phyloP scores from a whole-genome alignment of 2,797 vertebrate species.

The Mormyrus hasselquistii region DNA sequence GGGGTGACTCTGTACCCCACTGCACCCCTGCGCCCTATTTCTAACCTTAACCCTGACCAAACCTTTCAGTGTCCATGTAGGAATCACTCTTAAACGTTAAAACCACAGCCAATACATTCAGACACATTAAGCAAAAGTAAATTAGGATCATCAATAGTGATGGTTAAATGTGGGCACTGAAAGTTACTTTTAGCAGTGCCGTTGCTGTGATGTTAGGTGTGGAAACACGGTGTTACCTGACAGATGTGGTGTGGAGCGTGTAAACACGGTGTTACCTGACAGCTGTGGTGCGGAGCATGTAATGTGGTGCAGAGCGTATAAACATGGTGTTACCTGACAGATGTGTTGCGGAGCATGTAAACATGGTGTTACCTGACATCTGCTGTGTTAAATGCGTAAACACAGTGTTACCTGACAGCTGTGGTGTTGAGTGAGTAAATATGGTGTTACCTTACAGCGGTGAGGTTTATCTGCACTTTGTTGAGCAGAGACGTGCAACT shows the following conservation, averaged over 20 bases:
- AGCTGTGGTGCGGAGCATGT: too few species aligned
- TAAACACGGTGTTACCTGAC: too few species aligned
- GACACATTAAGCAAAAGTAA: not conserved
- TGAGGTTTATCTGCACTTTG: constrained; percentile 71
- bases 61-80: not conserved
- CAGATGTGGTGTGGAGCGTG: rapidly evolving
- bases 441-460: constrained; percentile 62
- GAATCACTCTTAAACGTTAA: not conserved
- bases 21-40: not conserved
- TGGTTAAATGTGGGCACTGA: not conserved
- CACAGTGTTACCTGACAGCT: not conserved
- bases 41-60: not conserved
- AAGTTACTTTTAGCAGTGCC: not conserved
- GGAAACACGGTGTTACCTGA: too few species aligned
- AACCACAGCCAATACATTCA: not conserved
- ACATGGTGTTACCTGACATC: constrained; percentile 28
- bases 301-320: too few species aligned
- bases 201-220: not conserved
- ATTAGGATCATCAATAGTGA: not conserved
- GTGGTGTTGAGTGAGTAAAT: not conserved
- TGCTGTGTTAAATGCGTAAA: too few species aligned
- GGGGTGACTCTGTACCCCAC: not conserved
- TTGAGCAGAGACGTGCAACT: constrained; percentile 72
- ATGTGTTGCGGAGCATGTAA: too few species aligned
- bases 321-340: too few species aligned